Evolutionary conservation across 2,888 invertebrate species (phyloP).

Genomic region (Eristalis arbustorum): DNA sequence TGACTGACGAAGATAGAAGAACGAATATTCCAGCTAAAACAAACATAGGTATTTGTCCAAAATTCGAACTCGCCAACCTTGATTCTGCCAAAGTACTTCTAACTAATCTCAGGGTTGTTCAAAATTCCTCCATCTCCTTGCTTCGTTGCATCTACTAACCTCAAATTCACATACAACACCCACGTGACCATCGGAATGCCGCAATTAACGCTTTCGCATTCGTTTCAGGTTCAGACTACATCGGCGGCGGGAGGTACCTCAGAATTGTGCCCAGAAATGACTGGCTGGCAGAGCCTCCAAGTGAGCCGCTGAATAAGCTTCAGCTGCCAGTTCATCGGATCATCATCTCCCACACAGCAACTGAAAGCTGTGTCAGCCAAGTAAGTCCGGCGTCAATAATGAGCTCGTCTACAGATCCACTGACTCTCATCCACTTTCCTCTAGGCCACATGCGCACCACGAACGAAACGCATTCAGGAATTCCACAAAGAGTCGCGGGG

Average conservation of each 20-base stretch:
- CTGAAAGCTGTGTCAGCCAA: constrained; percentile 82
- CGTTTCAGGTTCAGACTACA: constrained; percentile 66
- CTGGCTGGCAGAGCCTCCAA: constrained; percentile 86
- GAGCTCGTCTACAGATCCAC: neutral
- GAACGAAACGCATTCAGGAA: constrained; percentile 81
- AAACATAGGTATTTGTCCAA: constrained; percentile 79
- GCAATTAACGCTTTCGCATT: constrained; percentile 66
- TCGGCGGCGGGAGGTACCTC: constrained; percentile 78
- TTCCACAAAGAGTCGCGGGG: constrained; percentile 85
- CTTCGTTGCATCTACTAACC: neutral
- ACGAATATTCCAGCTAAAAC: constrained; percentile 80
- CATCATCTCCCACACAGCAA: constrained; percentile 85
- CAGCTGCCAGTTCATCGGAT: constrained; percentile 82
- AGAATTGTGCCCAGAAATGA: constrained; percentile 83
- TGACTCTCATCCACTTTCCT: neutral
- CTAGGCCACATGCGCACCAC: constrained; percentile 83
- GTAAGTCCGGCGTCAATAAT: constrained; percentile 75
- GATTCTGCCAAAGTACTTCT: neutral
- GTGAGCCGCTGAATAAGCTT: constrained; percentile 77
- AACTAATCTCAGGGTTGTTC: neutral
- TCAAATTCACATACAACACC: neutral
- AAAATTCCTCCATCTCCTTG: neutral
- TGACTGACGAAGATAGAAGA: constrained; percentile 79
- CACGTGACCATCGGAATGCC: constrained; percentile 53
- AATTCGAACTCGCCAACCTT: constrained; percentile 12